Conservation (phyloP, 2,888 invertebrate species). For the Caenorhabditis sulstoni region DNA sequence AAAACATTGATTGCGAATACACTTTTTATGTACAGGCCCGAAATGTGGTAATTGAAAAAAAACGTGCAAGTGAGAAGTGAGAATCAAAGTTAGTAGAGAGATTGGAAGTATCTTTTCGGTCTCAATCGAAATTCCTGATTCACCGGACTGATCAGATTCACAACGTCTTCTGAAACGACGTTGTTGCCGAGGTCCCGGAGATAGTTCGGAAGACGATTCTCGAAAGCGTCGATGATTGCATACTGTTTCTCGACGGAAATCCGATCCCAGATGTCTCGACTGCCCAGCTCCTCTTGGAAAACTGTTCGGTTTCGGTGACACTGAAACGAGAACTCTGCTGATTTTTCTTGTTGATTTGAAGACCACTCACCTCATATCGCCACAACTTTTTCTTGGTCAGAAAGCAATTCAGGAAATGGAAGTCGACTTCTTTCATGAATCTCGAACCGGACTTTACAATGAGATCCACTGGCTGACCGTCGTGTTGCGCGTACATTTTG, state of each 20-base stretch:
- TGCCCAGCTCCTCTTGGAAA: constrained; percentile 7
- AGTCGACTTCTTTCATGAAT: constrained; percentile 27
- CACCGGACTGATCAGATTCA: background rate
- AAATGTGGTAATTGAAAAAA: too few relatives aligned
- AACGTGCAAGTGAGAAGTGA: too few relatives aligned
- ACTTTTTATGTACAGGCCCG: too few relatives aligned
- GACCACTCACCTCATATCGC: constrained; percentile 21
- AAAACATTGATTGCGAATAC: too few relatives aligned
- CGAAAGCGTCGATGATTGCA: constrained; percentile 18
- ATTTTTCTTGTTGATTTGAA: too few relatives aligned
- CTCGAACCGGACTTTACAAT: background rate
- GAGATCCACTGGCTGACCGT: constrained; percentile 21
- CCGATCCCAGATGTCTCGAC: constrained; percentile 14
- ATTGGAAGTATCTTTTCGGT: too few relatives aligned
- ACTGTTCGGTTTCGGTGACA: background rate
- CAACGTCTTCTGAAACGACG: background rate
- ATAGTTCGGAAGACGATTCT: constrained; percentile 36
- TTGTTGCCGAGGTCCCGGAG: background rate
- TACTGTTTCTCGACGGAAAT: constrained; percentile 3
- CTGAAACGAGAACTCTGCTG: background rate
- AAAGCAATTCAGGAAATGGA: constrained; percentile 39
- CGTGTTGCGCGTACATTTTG: constrained; percentile 22
- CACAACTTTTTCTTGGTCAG: constrained; percentile 30
- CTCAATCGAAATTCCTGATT: background rate
- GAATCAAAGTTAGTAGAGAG: too few relatives aligned